A percentile compares a stretch with the other conserved stretches of the same genome.
phyloP scores from a whole-genome alignment of 2,113 vertebrate genomes.

The Cygnus atratus region DNA sequence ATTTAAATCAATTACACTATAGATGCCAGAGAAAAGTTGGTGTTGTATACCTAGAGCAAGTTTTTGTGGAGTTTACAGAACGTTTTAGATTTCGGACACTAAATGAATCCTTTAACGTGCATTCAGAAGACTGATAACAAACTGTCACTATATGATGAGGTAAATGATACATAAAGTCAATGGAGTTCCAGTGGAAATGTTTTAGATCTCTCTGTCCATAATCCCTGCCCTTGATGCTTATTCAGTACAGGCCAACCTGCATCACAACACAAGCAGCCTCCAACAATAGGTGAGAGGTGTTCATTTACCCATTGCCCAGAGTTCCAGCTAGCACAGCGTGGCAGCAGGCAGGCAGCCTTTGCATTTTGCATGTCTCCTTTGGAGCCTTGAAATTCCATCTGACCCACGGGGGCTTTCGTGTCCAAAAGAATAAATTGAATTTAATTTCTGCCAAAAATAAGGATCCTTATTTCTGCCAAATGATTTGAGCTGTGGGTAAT shows the following conservation, averaged over 20 bases:
- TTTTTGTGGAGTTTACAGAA: background rate
- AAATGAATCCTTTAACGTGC: conserved; percentile 37
- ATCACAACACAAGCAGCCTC: background rate
- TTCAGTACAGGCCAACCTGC: conserved; percentile 34
- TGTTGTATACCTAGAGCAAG: background rate
- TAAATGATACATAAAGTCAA: background rate
- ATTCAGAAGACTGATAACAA: conserved; percentile 15
- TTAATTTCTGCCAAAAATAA: background rate
- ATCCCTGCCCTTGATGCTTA: conserved; percentile 10
- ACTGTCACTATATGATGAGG: background rate
- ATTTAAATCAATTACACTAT: background rate
- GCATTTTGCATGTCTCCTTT: background rate
- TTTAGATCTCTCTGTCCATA: conserved; percentile 29
- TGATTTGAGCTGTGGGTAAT: background rate
- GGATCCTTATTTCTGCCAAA: background rate
- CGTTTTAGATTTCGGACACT: conserved; percentile 13
- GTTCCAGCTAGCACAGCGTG: background rate
- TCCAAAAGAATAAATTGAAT: background rate
- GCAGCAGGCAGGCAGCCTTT: background rate
- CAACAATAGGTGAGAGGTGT: background rate
- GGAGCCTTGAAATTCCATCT: background rate
- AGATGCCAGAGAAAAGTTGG: background rate
- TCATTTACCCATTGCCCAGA: background rate
- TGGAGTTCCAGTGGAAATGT: conserved; percentile 2
- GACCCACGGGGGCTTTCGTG: rapidly evolving